Conservation (phyloP, 2,797 vertebrate species). For the Melopsittacus undulatus region DNA sequence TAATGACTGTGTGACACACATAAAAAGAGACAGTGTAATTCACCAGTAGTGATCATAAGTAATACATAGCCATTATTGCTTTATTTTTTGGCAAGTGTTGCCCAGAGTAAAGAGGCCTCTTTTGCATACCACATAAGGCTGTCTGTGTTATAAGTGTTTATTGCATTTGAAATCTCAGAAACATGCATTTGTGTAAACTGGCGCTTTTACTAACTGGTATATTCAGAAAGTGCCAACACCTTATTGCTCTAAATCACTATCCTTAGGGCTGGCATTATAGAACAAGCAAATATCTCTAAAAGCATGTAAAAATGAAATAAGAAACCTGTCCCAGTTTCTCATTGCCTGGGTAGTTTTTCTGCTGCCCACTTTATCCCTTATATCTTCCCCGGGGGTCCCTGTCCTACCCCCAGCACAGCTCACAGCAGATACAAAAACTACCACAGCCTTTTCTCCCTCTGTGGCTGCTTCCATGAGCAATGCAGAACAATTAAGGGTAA, state of each 20-base stretch:
- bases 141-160: neutral
- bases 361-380: neutral
- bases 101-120: neutral
- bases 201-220: neutral
- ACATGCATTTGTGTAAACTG: neutral
- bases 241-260: neutral
- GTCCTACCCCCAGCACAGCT: neutral
- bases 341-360: neutral
- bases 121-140: neutral
- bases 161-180: neutral
- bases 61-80: neutral
- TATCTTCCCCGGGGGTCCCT: accelerated
- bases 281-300: neutral
- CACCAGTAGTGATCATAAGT: neutral
- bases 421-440: neutral
- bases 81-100: neutral
- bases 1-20: neutral
- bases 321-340: neutral
- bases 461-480: neutral
- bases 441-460: neutral
- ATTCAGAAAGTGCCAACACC: neutral
- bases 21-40: neutral
- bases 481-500: neutral
- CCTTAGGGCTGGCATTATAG: neutral
- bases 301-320: neutral